Evolutionary conservation across 2,888 invertebrate genomes (phyloP).

Genomic region (Eugnorisma glareosa): DNA sequence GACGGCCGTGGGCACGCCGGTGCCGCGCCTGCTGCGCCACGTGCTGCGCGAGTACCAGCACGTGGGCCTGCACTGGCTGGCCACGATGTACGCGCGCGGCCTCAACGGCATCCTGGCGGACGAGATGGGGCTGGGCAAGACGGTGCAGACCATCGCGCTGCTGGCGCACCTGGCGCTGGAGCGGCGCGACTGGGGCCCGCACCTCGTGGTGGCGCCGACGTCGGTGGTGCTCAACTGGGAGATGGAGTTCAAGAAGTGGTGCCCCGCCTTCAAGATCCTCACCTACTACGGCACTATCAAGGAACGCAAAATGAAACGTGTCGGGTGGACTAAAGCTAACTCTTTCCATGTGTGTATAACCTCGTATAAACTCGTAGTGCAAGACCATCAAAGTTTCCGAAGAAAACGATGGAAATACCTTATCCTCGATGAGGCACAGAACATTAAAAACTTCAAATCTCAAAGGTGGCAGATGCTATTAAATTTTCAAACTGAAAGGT

Average conservation of each 20-base stretch:
- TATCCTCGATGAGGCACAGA: constrained; percentile 99
- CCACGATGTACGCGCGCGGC: constrained; percentile 98
- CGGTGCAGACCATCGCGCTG: constrained; percentile 98
- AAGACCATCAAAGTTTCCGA: constrained; percentile 99
- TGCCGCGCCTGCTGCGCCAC: constrained; percentile 98
- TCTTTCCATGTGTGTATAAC: constrained; percentile 99
- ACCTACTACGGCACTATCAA: constrained; percentile 99
- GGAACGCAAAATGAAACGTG: constrained; percentile 97
- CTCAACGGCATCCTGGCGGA: constrained; percentile 99
- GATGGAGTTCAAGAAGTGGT: constrained; percentile 99
- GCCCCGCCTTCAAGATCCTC: constrained; percentile 99
- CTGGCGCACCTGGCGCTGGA: constrained; percentile 98
- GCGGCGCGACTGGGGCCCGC: constrained; percentile 98
- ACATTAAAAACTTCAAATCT: constrained; percentile 99
- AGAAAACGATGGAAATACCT: constrained; percentile 99
- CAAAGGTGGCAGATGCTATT: constrained; percentile 99
- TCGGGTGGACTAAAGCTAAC: constrained; percentile 99
- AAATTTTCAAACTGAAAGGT: constrained; percentile 98
- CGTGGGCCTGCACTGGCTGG: constrained; percentile 99
- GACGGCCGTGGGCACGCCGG: constrained; percentile 97
- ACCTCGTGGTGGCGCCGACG: constrained; percentile 99
- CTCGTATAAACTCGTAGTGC: constrained; percentile 99
- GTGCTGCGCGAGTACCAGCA: constrained; percentile 98
- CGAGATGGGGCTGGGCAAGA: constrained; percentile 99
- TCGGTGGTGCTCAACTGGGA: constrained; percentile 99